Evolutionary conservation across 2,888 invertebrate species (phyloP), one percentile per base, ranked within the genome.

Genomic region (Drosophila anomelani): DNA sequence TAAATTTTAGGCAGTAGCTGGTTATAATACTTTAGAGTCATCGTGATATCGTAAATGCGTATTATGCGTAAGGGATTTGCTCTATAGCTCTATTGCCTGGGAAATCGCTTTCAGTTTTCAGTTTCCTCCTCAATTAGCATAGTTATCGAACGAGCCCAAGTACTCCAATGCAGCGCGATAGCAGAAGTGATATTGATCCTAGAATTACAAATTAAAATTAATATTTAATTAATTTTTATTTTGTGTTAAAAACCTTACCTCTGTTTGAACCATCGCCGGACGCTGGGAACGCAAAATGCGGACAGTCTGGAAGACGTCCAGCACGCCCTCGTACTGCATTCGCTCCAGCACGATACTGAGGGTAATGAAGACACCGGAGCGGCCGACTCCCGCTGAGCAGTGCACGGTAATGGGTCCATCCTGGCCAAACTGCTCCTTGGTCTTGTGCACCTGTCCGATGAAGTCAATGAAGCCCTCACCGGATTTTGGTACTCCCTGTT

Each of bases 181-280:
- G 94, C 99, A 99, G 94, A 99, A 99, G 93, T 99, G 98, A 94
- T 99, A 99, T 93, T 99, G 99, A 94, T 99, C 99, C 97, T 98
- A 76, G 83, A 4, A 60, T 62, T 49, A 17, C 13, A 62, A 41
- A 58, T 20, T 32, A 17, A 5, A 32, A 49, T n/a, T 23, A 15
- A 29, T 23, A 36, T 56, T 6, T 15, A n/a, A 15, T 23, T 36
- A 1, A 6, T 15, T 23, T 10, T 15, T 20, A 7, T 10, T 10
- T 12, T 12, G 7, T n/a, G 17, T 7, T 7, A 3, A 34, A 10
- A 4, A 20, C 10, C 91, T 91, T 93, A 98, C 99, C 96, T 99
- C 99, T 81, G 99, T 99, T 93, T 99, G 99, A 87, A 99, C 99
- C 99, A 99, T 99, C 85, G 98, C 98, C 75, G 99, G 98, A 87